Base-by-base conservation (phyloP, 2,797 vertebrate species). In the Zenarchopterus dispar region DNA sequence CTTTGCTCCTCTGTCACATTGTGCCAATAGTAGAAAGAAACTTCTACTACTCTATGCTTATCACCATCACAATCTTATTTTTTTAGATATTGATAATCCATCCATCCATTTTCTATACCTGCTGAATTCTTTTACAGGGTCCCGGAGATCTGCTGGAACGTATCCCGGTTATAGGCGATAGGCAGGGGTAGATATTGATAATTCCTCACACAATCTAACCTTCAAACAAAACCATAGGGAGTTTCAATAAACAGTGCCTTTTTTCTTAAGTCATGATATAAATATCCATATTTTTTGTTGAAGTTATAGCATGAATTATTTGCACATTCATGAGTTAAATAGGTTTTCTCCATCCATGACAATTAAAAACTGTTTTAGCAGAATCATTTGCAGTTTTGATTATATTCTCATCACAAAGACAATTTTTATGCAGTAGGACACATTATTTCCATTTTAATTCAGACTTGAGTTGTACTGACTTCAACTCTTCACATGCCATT, bases 151-250 rank as follows among this genome's bases (percentile, higher is more conserved):
- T n/a, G n/a, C n/a, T n/a, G n/a, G n/a, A n/a, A n/a, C n/a, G n/a
- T n/a, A n/a, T n/a, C n/a, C n/a, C n/a, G n/a, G n/a, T n/a, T n/a
- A n/a, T n/a, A n/a, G n/a, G n/a, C n/a, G n/a, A n/a, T n/a, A n/a
- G n/a, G n/a, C n/a, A n/a, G n/a, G n/a, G n/a, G n/a, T 71, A 43
- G 47, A 42, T 62, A 70, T 75, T 81, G 60, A 62, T 59, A 66
- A 62, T 78, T 74, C 47, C 54, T 49, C 9, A 58, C 59, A 31
- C 70, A 60, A 55, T 28, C 56, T 47, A 86, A 52, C 60, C 71
- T 70, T 69, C 67, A 84, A 84, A 90, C 73, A 81, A 41, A 59
- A 74, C 83, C 77, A 58, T 54, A 45, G 68, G 71, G 69, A 56
- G 23, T 76, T 75, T 69, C 64, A 39, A 57, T 74, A 55, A 49